Evolutionary conservation across 2,113 vertebrate genomes (phyloP).

Genomic region (Anhinga anhinga): DNA sequence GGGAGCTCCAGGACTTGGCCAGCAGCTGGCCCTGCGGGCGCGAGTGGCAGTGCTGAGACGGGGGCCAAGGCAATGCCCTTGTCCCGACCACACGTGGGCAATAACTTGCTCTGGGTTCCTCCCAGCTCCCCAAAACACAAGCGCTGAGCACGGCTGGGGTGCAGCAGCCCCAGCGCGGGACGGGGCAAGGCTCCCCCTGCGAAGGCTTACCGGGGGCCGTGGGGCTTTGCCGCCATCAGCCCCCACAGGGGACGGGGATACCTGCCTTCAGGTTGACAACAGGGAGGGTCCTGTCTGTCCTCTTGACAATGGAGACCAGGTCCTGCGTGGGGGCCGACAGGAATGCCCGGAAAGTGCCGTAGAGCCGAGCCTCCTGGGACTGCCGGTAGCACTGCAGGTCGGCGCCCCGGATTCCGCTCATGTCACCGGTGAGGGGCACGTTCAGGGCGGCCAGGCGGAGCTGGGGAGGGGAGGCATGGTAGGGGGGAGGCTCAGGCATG

Average conservation of each 20-base stretch:
- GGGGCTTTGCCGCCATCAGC: neutral
- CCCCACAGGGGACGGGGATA: rapidly evolving
- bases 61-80: rapidly evolving
- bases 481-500: rapidly evolving
- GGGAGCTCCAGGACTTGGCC: conserved; percentile 57
- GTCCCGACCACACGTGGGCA: rapidly evolving
- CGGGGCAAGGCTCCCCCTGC: rapidly evolving
- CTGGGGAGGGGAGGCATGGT: neutral
- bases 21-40: conserved; percentile 52
- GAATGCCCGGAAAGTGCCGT: conserved; percentile 67
- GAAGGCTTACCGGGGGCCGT: rapidly evolving
- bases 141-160: rapidly evolving
- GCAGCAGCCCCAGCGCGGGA: neutral
- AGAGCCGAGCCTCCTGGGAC: conserved; percentile 59
- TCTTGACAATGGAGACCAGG: conserved; percentile 58
- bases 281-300: conserved; percentile 55
- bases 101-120: neutral
- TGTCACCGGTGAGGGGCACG: neutral
- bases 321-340: conserved; percentile 34
- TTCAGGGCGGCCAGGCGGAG: conserved; percentile 65
- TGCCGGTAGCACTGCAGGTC: conserved; percentile 72
- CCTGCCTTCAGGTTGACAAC: conserved; percentile 69
- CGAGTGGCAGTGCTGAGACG: neutral
- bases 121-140: neutral
- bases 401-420: conserved; percentile 51